phyloP scores from a whole-genome alignment of 2,113 vertebrate genomes.

The Amblyopsis rosae region DNA sequence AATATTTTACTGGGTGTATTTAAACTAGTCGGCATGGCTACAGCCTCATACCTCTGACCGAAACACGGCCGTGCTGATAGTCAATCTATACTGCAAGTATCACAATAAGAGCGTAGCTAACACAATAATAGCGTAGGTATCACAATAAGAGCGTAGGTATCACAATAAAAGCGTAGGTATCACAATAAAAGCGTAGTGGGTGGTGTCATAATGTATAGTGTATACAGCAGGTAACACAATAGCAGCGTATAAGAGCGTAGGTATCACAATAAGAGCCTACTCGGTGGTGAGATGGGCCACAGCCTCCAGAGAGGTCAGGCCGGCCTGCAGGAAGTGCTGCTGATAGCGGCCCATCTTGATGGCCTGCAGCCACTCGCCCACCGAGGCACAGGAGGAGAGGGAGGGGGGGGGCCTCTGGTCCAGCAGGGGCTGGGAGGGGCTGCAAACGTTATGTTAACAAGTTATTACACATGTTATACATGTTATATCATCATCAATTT shows the following conservation, averaged over 20 bases:
- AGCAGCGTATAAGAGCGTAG: not conserved
- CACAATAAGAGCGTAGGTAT: no score
- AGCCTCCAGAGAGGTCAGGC: conserved; percentile 67
- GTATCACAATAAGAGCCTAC: conserved; percentile 34
- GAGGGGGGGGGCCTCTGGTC: conserved; percentile 57
- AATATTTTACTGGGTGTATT: not conserved
- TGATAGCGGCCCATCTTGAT: conserved; percentile 79
- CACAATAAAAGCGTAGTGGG: no score
- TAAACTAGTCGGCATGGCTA: not conserved
- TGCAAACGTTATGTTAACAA: not conserved
- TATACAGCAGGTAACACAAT: not conserved
- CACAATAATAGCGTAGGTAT: no score
- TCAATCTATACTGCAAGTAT: no score
- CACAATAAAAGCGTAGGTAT: no score
- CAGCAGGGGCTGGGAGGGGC: conserved; percentile 62
- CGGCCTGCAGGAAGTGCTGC: conserved; percentile 70
- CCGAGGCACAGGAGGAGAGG: conserved; percentile 59
- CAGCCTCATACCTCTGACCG: no score
- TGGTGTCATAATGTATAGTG: no score
- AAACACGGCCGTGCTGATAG: no score
- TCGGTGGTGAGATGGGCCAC: conserved; percentile 68
- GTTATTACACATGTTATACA: no score
- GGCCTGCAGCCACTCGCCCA: conserved; percentile 71
- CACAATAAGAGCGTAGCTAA: no score
- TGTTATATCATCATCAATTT: no score